Conservation (phyloP, 2,797 vertebrate genomes). For the Scolopax rusticola region DNA sequence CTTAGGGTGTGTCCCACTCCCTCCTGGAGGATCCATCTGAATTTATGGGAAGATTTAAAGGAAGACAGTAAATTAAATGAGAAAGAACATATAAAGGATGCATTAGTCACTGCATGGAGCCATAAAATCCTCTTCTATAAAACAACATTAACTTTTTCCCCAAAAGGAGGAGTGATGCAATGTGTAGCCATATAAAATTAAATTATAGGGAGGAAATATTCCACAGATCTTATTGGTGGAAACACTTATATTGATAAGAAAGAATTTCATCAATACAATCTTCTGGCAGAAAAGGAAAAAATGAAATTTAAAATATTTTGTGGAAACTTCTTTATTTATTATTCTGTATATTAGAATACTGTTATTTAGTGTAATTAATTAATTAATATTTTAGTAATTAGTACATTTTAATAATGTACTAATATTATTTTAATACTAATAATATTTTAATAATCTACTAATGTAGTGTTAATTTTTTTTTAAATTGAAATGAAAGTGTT, state of each 20-base stretch:
- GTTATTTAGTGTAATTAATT: background rate
- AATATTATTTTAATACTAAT: background rate
- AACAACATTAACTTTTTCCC: background rate
- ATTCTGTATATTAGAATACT: background rate
- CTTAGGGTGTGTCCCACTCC: background rate
- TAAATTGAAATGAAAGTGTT: background rate
- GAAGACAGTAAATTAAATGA: background rate
- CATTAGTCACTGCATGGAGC: background rate
- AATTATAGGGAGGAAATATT: background rate
- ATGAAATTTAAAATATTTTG: background rate
- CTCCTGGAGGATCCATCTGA: background rate
- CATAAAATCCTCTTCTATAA: background rate
- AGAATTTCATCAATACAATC: background rate
- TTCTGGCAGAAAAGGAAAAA: background rate
- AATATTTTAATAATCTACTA: background rate
- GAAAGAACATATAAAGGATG: background rate
- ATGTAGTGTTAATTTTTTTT: background rate
- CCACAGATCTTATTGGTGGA: background rate
- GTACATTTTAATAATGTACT: background rate
- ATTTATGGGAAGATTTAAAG: background rate
- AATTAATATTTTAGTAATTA: background rate
- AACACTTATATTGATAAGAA: background rate
- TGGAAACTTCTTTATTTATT: background rate
- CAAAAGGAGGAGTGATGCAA: background rate
- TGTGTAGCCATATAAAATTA: background rate